These are phyloP conservation scores for Alexandromys fortis DNA, from an alignment of 2,113 vertebrate species.

Conservation along the genomic window DNA sequence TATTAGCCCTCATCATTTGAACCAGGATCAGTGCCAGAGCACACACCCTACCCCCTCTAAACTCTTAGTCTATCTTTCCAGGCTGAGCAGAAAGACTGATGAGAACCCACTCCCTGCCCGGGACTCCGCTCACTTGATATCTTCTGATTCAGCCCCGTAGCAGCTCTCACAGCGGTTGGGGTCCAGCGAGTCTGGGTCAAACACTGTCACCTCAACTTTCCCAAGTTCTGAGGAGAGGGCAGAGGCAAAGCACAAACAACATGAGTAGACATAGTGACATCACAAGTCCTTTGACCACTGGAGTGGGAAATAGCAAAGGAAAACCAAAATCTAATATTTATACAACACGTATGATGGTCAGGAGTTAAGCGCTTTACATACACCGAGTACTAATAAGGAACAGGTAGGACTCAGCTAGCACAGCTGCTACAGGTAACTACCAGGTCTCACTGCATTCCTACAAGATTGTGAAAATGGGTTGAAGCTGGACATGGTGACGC, in stretches of 20 bases:
- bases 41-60: accelerated
- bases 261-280: background rate
- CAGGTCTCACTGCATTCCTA: background rate
- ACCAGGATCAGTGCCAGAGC: background rate
- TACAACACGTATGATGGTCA: background rate
- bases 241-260: conserved; percentile 31
- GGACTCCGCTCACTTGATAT: conserved; percentile 90
- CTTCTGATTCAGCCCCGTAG: conserved; percentile 96
- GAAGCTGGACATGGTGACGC: background rate
- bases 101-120: background rate
- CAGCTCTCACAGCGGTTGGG: conserved; percentile 97
- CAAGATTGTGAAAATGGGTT: background rate
- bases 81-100: background rate
- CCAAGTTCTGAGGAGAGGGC: conserved; percentile 90
- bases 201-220: conserved; percentile 89
- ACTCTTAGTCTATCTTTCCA: background rate
- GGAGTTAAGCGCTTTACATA: background rate
- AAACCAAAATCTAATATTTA: background rate
- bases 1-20: background rate
- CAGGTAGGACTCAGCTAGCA: background rate
- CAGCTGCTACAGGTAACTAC: background rate
- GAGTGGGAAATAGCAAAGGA: background rate
- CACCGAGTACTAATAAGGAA: background rate
- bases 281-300: background rate
- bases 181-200: conserved; percentile 94